Evolutionary conservation across 1,140 invertebrate genomes (phyloP), one percentile per base, ranked within the genome.

Genomic region (Dendrolimus kikuchii): DNA sequence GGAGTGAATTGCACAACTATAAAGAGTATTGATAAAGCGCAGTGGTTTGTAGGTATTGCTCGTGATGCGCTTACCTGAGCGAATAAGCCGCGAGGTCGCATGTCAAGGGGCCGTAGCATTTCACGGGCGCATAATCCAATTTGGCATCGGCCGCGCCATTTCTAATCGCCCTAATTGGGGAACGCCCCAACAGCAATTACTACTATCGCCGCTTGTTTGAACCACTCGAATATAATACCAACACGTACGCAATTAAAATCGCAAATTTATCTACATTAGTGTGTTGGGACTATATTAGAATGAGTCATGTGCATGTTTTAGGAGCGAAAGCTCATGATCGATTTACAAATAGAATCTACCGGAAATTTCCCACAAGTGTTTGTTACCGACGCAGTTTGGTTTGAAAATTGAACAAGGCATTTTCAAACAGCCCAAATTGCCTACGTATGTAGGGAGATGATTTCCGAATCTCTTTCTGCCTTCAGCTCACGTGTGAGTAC

Each of bases 1-100:
- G 59, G 54, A 64, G 56, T 45, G 48, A 67, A 70, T 76, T 76
- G 65, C 71, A 68, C 72, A 78, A 69, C 67, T 61, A 64, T 57
- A 60, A 55, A 52, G 51, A 51, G 42, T 53, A 53, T 50, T 60
- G 73, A 76, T 77, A 79, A 79, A 56, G 57, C 53, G 46, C 41
- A 56, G 51, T 47, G 55, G 51, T 51, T 59, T 38, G 55, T 46
- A 46, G 5, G 9, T 38, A 5, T 38, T 46, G 46, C 49, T 49
- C 54, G 49, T 58, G 23, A 55, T 51, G 42, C 54, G 61, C 53
- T 48, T 55, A 59, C 68, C 60, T 55, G 40, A 53, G 45, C 57
- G 43, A 55, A 66, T 60, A 55, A 68, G 67, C 70, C 52, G 58
- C 53, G 60, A 60, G 67, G 53, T 71, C 64, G 59, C 53, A 49